Conservation (phyloP, 2,888 invertebrate genomes). For the Apodemia hepburni region DNA sequence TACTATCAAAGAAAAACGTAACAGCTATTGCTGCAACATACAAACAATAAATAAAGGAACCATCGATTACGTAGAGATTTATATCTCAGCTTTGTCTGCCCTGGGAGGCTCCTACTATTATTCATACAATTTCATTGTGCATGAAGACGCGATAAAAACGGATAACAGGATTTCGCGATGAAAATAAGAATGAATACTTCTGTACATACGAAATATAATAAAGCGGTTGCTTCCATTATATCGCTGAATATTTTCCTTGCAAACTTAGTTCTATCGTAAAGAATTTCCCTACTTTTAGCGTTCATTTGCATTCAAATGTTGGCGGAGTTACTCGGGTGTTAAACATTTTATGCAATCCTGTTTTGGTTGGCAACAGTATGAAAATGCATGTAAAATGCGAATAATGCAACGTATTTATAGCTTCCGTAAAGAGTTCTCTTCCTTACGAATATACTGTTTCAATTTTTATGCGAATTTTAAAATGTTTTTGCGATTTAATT, state of each 20-base stretch:
- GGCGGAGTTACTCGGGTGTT: slow-evolving; percentile 26
- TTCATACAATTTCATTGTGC: slow-evolving; percentile 59
- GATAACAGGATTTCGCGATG: slow-evolving; percentile 38
- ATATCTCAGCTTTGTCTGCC: slow-evolving; percentile 57
- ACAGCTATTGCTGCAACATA: slow-evolving; percentile 57
- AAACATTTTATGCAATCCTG: slow-evolving; percentile 31
- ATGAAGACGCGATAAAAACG: slow-evolving; percentile 49
- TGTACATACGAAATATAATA: slow-evolving; percentile 35
- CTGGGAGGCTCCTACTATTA: slow-evolving; percentile 61
- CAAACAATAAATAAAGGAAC: slow-evolving; percentile 45
- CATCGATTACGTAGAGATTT: slow-evolving; percentile 76
- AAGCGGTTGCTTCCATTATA: slow-evolving; percentile 26
- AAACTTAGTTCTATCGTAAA: slow-evolving; percentile 20
- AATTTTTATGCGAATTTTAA: slow-evolving; percentile 16
- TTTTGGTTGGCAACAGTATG: slow-evolving; percentile 30
- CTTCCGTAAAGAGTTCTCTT: slow-evolving; percentile 23
- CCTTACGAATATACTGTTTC: slow-evolving; percentile 19
- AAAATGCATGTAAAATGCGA: slow-evolving; percentile 30
- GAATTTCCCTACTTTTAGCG: slow-evolving; percentile 28
- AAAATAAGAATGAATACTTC: slow-evolving; percentile 28
- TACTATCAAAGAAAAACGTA: slow-evolving; percentile 42
- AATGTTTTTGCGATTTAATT: neutral
- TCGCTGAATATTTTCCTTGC: slow-evolving; percentile 15
- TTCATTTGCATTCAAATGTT: slow-evolving; percentile 32
- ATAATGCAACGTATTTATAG: slow-evolving; percentile 28